A percentile compares a stretch with the other conserved stretches of the same genome.
phyloP scores from a whole-genome alignment of 2,113 vertebrate species.

The Alethe castanea region DNA sequence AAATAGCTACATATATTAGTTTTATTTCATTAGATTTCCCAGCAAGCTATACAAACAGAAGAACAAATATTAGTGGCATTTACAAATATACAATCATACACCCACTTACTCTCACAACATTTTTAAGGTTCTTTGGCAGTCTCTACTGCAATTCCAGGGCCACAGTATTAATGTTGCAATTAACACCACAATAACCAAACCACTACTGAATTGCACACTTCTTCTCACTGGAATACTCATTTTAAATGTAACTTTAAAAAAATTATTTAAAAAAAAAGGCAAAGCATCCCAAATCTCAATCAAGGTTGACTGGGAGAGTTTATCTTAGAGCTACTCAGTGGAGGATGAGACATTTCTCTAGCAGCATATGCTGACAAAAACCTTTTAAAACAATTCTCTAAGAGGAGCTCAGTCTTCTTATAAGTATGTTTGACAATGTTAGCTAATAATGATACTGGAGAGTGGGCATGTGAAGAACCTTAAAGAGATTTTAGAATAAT shows the following conservation, averaged over 20 bases:
- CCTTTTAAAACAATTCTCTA: neutral
- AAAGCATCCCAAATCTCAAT: neutral
- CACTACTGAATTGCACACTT: neutral
- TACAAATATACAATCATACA: neutral
- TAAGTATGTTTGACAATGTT: neutral
- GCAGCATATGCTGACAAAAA: neutral
- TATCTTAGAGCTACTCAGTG: neutral
- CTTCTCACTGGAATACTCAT: neutral
- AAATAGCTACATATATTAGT: neutral
- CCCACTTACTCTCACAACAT: neutral
- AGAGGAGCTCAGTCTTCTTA: neutral
- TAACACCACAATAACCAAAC: neutral
- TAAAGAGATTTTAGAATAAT: neutral
- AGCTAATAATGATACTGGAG: neutral
- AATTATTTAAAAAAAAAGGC: no score
- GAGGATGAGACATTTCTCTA: neutral
- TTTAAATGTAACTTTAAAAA: neutral
- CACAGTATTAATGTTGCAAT: neutral
- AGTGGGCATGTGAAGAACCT: neutral
- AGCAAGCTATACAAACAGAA: neutral
- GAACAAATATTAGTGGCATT: neutral
- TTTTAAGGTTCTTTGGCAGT: neutral
- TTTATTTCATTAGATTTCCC: neutral
- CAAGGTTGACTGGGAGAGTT: neutral
- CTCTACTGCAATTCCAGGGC: neutral